Base-by-base conservation (phyloP, 2,888 invertebrate species). In the Leptopilina syphax region DNA sequence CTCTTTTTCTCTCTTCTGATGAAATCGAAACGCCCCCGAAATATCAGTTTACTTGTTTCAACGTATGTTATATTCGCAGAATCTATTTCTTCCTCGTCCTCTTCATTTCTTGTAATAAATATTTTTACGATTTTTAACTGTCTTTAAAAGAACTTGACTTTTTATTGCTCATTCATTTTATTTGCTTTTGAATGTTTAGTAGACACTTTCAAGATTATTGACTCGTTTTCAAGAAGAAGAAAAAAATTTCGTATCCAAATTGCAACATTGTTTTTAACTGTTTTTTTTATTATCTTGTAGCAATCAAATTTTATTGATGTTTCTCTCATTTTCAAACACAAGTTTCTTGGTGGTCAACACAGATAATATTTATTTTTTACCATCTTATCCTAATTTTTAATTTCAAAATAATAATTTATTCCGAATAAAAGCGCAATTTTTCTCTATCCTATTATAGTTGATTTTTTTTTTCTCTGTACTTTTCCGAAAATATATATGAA, bases 131-230 rank as follows among this genome's bases (percentile, higher is more conserved):
- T 34, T 73, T 73, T 41, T 12, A 34, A 73, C 27, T 73, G 70
- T 54, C 70, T 54, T 73, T 73, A 73, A 73, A 73, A 34, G 57
- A 34, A 34, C 27, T 73, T n/a, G 54, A 54, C 8, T 57, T 67
- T 44, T 73, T 73, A 73, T 54, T 73, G 34, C 70, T 73, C 70
- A 34, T 73, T 73, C 54, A 73, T 57, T 73, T 73, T 73, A 73
- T 73, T 73, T 9, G 54, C 70, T 73, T 44, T 34, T 27, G 27
- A 73, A 57, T 73, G 70, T 73, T 57, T 73, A 73, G 70, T 54
- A 50, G 70, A 13, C 34, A 65, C n/a, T 73, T 70, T 70, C 27
- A 73, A 73, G 70, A 73, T 73, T 54, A 73, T 54, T 73, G 54
- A 73, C 70, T 73, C 54, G n/a, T 50, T 73, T 34, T 57, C 34